A percentile compares a stretch with the other conserved stretches of the same genome.
Evolutionary conservation across 2,888 invertebrate species (phyloP).

Genomic region (Watsonalla cultraria): DNA sequence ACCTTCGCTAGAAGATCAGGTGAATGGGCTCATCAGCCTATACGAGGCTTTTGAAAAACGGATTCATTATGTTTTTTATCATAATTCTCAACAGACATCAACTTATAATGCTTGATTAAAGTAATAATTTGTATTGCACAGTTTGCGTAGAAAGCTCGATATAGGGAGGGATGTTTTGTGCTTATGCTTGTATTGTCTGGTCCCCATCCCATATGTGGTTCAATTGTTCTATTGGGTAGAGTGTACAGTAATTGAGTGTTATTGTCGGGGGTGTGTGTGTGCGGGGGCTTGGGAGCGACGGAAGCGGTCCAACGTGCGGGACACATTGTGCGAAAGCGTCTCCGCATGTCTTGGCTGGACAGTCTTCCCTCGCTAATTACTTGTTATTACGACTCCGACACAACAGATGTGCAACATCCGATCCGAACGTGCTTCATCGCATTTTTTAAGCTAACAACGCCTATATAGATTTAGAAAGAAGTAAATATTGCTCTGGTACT

Average conservation of each 20-base stretch:
- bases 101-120: not conserved
- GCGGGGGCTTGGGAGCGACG: slow-evolving; percentile 28
- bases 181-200: slow-evolving; percentile 7
- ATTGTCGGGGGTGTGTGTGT: slow-evolving; percentile 21
- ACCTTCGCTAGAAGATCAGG: slow-evolving; percentile 55
- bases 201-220: slow-evolving; percentile 14
- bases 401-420: slow-evolving; percentile 77
- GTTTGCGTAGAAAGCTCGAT: not conserved
- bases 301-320: slow-evolving; percentile 62
- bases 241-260: slow-evolving; percentile 28
- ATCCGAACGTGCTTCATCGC: slow-evolving; percentile 30
- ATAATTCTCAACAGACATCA: not conserved
- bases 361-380: slow-evolving; percentile 67
- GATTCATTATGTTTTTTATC: slow-evolving; percentile 32
- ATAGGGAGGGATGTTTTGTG: slow-evolving; percentile 12
- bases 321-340: slow-evolving; percentile 71
- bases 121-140: not conserved
- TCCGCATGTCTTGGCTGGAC: slow-evolving; percentile 33
- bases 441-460: slow-evolving; percentile 3
- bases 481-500: too few species aligned
- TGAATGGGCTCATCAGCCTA: slow-evolving; percentile 63
- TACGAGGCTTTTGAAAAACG: slow-evolving; percentile 38
- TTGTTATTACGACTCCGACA: slow-evolving; percentile 67
- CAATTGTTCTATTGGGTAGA: slow-evolving; percentile 31
- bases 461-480: too few species aligned